These are phyloP conservation scores for Drosophila funebris DNA, from an alignment of 1,140 invertebrate species.

Conservation along the genomic window DNA sequence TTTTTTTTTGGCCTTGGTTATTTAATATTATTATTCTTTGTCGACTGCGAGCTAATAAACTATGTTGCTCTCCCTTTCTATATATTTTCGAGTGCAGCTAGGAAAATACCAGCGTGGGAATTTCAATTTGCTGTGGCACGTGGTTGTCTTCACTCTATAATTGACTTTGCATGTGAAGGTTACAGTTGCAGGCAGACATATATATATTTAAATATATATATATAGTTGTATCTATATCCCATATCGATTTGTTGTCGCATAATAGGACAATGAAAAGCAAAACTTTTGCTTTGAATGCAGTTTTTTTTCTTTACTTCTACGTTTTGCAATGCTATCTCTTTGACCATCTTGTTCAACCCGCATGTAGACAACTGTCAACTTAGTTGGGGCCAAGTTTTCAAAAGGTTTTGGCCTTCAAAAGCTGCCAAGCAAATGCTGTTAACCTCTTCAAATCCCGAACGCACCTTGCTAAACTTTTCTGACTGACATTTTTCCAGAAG, in stretches of 20 bases:
- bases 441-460: slow-evolving; percentile 10
- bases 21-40: slow-evolving; percentile 48
- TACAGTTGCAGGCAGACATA: background rate
- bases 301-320: background rate
- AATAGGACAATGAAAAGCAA: background rate
- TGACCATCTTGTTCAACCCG: slow-evolving; percentile 59
- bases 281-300: slow-evolving; percentile 13
- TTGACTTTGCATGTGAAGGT: slow-evolving; percentile 45
- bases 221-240: background rate
- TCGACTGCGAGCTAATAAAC: slow-evolving; percentile 27
- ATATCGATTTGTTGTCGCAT: slow-evolving; percentile 49
- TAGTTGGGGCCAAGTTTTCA: slow-evolving; percentile 28
- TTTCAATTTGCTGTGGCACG: slow-evolving; percentile 60
- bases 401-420: slow-evolving; percentile 60
- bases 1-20: slow-evolving; percentile 41
- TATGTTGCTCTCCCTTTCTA: slow-evolving; percentile 1
- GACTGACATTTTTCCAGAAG: slow-evolving; percentile 16
- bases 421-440: background rate
- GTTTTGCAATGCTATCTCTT: slow-evolving; percentile 39
- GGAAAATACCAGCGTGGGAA: slow-evolving; percentile 58
- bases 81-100: slow-evolving; percentile 7
- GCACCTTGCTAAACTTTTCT: slow-evolving; percentile 32
- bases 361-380: slow-evolving; percentile 57
- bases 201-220: background rate
- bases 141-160: slow-evolving; percentile 40